Evolutionary conservation across 2,888 invertebrate species (phyloP).

Genomic region (Boloria selene): DNA sequence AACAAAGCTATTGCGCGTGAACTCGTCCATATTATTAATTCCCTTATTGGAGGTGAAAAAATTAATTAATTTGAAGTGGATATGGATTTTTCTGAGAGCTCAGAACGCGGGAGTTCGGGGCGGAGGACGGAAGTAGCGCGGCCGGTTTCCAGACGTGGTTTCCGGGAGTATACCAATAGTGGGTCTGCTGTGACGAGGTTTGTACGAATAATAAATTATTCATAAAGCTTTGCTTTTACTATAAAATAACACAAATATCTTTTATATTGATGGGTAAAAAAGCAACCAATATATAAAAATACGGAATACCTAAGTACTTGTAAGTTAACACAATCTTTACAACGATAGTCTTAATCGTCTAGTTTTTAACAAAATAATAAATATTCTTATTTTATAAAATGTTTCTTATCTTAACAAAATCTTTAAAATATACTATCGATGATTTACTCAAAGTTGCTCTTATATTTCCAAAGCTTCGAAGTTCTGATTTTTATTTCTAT

Average conservation of each 20-base stretch:
- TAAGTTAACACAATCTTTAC: too few species aligned
- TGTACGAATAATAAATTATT: slow-evolving; percentile 1
- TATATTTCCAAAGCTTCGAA: too few species aligned
- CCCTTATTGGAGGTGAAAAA: slow-evolving; percentile 35
- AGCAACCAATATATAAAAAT: too few species aligned
- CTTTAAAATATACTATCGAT: too few species aligned
- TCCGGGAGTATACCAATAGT: slow-evolving; percentile 64
- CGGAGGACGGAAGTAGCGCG: slow-evolving; percentile 60
- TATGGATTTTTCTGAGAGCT: slow-evolving; percentile 76
- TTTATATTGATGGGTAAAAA: not conserved
- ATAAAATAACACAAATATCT: not conserved
- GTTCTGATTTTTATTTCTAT: too few species aligned
- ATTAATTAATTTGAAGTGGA: slow-evolving; percentile 38
- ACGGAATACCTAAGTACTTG: too few species aligned
- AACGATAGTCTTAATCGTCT: too few species aligned
- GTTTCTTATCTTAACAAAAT: too few species aligned
- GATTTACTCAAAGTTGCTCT: too few species aligned
- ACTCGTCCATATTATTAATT: slow-evolving; percentile 44
- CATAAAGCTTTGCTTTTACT: not conserved
- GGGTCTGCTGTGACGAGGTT: slow-evolving; percentile 67
- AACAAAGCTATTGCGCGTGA: slow-evolving; percentile 67
- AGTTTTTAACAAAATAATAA: too few species aligned
- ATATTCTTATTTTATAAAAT: too few species aligned
- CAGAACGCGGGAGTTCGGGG: slow-evolving; percentile 53
- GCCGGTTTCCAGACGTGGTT: slow-evolving; percentile 71